Evolutionary conservation across 2,113 vertebrate genomes (phyloP).

Genomic region (Psilopogon haemacephalus): DNA sequence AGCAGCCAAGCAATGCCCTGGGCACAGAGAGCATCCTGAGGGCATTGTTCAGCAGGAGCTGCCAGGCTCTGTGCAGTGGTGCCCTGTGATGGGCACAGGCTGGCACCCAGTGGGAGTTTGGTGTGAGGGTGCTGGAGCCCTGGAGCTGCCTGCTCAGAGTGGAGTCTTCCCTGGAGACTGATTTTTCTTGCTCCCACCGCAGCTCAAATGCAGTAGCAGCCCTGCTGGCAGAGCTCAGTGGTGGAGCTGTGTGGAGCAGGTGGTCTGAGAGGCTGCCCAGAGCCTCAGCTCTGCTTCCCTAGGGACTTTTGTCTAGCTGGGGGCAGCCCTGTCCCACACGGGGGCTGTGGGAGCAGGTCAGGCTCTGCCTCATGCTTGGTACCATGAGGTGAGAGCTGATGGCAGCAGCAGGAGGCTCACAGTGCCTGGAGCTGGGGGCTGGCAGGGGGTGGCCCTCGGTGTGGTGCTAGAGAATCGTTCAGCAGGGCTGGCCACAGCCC

Average conservation of each 20-base stretch:
- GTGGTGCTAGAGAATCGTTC: too few species aligned
- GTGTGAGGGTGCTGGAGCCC: too few species aligned
- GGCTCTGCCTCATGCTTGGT: neutral
- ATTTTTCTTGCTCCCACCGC: neutral
- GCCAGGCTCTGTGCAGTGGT: neutral
- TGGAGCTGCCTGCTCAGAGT: too few species aligned
- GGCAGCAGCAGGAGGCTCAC: fast-evolving
- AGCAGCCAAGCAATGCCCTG: neutral
- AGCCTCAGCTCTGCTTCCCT: neutral
- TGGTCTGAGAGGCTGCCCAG: fast-evolving
- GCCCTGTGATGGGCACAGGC: too few species aligned
- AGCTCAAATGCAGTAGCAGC: neutral
- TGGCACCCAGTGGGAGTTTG: too few species aligned
- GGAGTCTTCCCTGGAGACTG: too few species aligned
- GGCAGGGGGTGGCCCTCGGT: neutral
- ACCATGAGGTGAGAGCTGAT: neutral
- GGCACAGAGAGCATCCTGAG: neutral
- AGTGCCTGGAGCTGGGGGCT: fast-evolving
- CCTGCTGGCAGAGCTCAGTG: neutral
- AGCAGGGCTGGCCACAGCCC: too few species aligned
- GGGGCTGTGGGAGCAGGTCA: neutral
- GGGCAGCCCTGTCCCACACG: neutral
- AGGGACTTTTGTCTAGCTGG: neutral
- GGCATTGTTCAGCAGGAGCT: neutral
- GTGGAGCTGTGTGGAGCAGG: fast-evolving